Evolutionary conservation across 2,888 invertebrate species (phyloP), one percentile per base, ranked within the genome.

Genomic region (Ecdyonurus torrentis): DNA sequence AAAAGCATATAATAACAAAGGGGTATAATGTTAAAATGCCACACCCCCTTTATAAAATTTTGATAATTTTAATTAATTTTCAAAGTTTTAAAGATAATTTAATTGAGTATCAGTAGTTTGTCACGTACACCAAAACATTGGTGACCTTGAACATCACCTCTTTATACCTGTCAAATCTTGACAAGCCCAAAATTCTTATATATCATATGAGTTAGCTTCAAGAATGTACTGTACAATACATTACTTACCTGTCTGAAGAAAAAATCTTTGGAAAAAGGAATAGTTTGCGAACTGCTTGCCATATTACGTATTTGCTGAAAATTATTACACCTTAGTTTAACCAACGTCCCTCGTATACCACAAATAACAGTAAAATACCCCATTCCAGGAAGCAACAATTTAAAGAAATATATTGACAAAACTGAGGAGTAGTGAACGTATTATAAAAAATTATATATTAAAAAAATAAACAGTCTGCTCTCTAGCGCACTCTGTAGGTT

Each of bases 221-320:
- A n/a, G n/a, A n/a, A n/a, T n/a, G n/a, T n/a, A n/a, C n/a, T n/a
- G n/a, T n/a, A n/a, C n/a, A n/a, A 5, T 23, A 1, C 10, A 58
- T 1, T 15, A 59, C 63, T 64, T 65, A 69, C 70, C 66, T 70
- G 70, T 60, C 69, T 63, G 63, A 70, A 69, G 63, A 70, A 67
- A 53, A 70, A 69, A 64, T 69, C 67, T n/a, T 61, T 60, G 20
- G 67, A 65, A 3, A 66, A 59, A 19, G 66, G 63, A 25, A 65
- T 66, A n/a, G 63, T 66, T 23, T 61, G 25, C 20, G 61, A 25
- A 52, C 63, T 22, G 65, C 63, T 67, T 1, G 25, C 61, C 37
- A 37, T 37, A 10, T 37, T 37, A 15, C 37, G 37, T 5, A 37
- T 15, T 15, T 37, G 37, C 15, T 37, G 37, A 37, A 37, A 37